These are phyloP conservation scores for Oreochromis spilurus DNA, from an alignment of 2,113 vertebrate species.

Conservation along the genomic window DNA sequence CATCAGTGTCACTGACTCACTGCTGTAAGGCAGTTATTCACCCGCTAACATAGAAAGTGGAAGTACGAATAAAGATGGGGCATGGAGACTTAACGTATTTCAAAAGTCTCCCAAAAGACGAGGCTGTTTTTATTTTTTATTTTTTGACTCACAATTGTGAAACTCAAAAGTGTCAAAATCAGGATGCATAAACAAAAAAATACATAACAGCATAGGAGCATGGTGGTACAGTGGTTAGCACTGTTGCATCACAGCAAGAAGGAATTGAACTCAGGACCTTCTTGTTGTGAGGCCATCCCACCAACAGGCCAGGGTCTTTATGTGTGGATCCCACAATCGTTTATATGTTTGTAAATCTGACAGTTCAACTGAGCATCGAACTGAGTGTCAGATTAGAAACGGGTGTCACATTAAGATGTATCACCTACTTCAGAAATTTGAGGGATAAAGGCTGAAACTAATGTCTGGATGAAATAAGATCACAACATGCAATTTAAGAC, in stretches of 20 bases:
- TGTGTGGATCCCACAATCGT: background rate
- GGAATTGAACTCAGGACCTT: background rate
- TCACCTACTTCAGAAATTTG: background rate
- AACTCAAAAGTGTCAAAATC: background rate
- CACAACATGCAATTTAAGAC: accelerated
- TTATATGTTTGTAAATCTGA: background rate
- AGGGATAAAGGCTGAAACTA: background rate
- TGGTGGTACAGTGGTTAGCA: background rate
- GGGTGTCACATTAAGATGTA: background rate
- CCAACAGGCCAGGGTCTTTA: background rate
- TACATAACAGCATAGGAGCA: background rate
- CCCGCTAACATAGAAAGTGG: background rate
- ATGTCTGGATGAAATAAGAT: background rate
- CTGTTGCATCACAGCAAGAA: background rate
- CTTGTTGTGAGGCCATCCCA: accelerated
- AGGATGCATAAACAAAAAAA: background rate
- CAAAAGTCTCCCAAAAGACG: background rate
- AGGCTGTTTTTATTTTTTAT: background rate
- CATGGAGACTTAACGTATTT: background rate
- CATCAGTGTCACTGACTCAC: accelerated
- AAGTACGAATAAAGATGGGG: background rate
- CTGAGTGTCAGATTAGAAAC: background rate
- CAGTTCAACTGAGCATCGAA: accelerated
- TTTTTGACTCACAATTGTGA: background rate
- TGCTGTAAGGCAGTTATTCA: background rate